These are phyloP conservation scores for Chlorops oryzae DNA, from an alignment of 1,140 invertebrate genomes.

Conservation along the genomic window DNA sequence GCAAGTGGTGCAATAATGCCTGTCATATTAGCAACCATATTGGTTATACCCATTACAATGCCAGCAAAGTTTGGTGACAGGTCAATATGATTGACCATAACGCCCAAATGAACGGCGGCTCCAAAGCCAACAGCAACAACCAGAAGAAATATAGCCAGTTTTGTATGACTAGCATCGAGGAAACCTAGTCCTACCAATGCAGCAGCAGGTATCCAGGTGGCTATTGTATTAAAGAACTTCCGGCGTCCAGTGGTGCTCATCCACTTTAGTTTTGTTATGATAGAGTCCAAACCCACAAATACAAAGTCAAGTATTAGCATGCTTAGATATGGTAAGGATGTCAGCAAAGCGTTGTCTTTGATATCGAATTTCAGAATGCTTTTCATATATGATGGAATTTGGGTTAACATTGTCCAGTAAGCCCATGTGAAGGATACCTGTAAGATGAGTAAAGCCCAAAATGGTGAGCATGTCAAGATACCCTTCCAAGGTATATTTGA, in stretches of 20 bases:
- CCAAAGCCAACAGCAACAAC: conserved; percentile 68
- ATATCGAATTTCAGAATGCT: conserved; percentile 60
- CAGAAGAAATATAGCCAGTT: conserved; percentile 56
- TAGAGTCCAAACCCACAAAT: conserved; percentile 47
- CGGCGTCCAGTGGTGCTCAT: conserved; percentile 45
- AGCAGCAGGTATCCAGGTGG: conserved; percentile 53
- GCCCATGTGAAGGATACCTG: conserved; percentile 91
- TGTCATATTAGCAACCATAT: conserved; percentile 64
- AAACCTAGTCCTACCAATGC: conserved; percentile 59
- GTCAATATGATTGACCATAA: conserved; percentile 62
- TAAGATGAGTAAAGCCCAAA: conserved; percentile 74
- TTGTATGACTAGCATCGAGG: conserved; percentile 28
- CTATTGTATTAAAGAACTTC: conserved; percentile 64
- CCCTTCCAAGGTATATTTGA: conserved; percentile 1
- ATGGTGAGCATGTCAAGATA: conserved; percentile 55
- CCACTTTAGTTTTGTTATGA: conserved; percentile 27
- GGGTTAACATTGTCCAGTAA: conserved; percentile 86
- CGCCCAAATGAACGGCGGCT: conserved; percentile 66
- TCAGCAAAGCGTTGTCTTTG: conserved; percentile 61
- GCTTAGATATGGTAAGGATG: conserved; percentile 72
- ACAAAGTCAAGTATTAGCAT: conserved; percentile 64
- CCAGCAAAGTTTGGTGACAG: conserved; percentile 71
- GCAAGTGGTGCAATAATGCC: conserved; percentile 63
- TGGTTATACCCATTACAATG: conserved; percentile 61
- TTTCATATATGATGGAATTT: conserved; percentile 64